Evolutionary conservation across 2,888 invertebrate genomes (phyloP).

Genomic region (Eristalinus sepulchralis): DNA sequence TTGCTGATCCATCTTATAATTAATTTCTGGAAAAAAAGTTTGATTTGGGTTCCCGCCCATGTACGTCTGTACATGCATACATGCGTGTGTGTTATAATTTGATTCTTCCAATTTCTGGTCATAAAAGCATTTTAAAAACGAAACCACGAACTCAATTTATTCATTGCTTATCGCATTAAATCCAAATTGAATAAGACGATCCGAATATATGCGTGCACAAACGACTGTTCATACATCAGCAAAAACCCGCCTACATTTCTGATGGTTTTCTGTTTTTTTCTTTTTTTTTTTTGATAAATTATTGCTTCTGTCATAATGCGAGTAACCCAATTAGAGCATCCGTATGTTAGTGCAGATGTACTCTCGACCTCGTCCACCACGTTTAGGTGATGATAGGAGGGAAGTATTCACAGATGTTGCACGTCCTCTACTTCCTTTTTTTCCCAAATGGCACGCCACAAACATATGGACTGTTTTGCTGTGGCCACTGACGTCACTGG

Average conservation of each 20-base stretch:
- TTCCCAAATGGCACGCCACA: background rate
- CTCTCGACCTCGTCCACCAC: background rate
- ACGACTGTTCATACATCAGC: background rate
- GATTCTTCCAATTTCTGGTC: background rate
- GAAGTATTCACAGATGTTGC: background rate
- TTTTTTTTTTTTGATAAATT: slow-evolving; percentile 49
- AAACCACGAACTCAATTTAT: slow-evolving; percentile 24
- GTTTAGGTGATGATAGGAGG: background rate
- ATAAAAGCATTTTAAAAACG: slow-evolving; percentile 24
- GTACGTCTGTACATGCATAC: background rate
- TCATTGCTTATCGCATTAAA: slow-evolving; percentile 12
- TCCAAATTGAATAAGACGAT: slow-evolving; percentile 40
- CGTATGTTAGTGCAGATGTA: background rate
- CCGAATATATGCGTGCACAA: background rate
- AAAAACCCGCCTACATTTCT: slow-evolving; percentile 10
- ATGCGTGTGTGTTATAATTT: background rate
- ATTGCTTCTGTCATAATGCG: slow-evolving; percentile 39
- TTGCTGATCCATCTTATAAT: too few species aligned
- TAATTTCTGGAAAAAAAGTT: background rate
- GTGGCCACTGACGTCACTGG: slow-evolving; percentile 51
- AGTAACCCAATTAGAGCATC: slow-evolving; percentile 34
- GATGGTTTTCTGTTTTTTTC: slow-evolving; percentile 7
- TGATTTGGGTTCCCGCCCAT: background rate
- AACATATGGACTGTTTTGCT: slow-evolving; percentile 49
- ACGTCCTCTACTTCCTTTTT: slow-evolving; percentile 10